A percentile compares a stretch with the other conserved stretches of the same genome.
These are phyloP conservation scores for Loriculus beryllinus DNA, from an alignment of 2,797 vertebrate genomes.

Conservation along the genomic window DNA sequence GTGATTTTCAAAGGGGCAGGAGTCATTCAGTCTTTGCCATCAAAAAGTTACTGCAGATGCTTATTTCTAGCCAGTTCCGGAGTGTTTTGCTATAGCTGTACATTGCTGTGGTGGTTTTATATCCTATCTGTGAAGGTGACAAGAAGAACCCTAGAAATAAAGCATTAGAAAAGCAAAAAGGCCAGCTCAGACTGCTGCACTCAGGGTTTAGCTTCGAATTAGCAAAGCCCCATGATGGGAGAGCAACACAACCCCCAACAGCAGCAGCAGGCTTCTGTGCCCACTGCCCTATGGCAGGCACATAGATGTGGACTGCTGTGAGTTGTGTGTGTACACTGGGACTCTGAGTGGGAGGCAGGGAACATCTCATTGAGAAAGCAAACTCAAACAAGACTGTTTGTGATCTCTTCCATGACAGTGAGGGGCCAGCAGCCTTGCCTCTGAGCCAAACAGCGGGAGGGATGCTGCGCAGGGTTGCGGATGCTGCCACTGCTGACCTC, in stretches of 20 bases:
- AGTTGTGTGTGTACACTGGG: rapidly evolving
- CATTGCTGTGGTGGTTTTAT: neutral
- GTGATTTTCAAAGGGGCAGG: neutral
- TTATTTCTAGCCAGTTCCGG: neutral
- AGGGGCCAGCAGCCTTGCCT: neutral
- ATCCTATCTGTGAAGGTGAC: neutral
- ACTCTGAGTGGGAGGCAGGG: neutral
- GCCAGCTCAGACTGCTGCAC: neutral
- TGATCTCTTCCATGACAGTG: neutral
- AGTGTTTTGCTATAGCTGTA: neutral
- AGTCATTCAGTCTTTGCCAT: neutral
- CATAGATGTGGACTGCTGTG: rapidly evolving
- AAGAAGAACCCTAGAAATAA: neutral
- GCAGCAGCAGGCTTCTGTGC: neutral
- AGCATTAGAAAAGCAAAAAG: neutral
- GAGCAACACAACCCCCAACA: neutral
- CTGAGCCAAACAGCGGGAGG: neutral
- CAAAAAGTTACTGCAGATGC: neutral
- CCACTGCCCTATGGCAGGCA: neutral
- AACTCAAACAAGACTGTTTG: neutral
- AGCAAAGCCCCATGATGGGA: neutral
- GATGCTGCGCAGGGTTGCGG: neutral
- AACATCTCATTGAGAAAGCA: neutral
- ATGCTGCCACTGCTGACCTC: neutral
- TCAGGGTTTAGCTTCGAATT: neutral